Percentiles rank a stretch among this genome's conserved stretches.
Conservation (phyloP, 1,140 invertebrate species). For the Amphibalanus amphitrite region DNA sequence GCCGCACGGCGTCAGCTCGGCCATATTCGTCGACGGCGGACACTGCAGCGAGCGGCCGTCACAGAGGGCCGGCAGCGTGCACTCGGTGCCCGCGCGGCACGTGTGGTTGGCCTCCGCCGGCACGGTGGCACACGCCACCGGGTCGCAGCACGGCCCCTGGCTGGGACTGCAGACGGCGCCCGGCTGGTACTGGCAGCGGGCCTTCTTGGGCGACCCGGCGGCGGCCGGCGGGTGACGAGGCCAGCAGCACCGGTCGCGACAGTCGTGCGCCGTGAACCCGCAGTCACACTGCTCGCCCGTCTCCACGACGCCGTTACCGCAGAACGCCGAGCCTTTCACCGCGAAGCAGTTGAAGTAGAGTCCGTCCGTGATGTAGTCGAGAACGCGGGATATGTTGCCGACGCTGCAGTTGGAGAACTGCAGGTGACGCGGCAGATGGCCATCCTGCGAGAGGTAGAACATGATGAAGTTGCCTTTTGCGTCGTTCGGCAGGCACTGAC, state of each 20-base stretch:
- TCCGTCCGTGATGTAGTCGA: no score
- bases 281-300: constrained; percentile 94
- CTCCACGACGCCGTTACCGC: constrained; percentile 94
- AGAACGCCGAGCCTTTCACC: constrained; percentile 42
- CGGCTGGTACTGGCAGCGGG: constrained; percentile 55
- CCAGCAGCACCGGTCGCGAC: constrained; percentile 81
- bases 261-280: constrained; percentile 81
- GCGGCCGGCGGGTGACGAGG: constrained; percentile 53
- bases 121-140: not conserved
- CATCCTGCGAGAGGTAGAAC: constrained; percentile 36
- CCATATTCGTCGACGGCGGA: no score
- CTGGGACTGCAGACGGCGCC: not conserved
- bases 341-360: no score
- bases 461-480: constrained; percentile 96
- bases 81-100: no score
- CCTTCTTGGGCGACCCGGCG: constrained; percentile 55
- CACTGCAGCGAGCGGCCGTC: no score
- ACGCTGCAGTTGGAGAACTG: no score
- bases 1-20: constrained; percentile 46
- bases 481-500: constrained; percentile 45
- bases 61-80: no score
- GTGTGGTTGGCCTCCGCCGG: no score
- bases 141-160: not conserved
- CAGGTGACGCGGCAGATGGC: no score
- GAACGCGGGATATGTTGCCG: no score